Evolutionary conservation across 2,113 vertebrate species (phyloP), one percentile per base, ranked within the genome.

Genomic region (Microcebus lehilahytsara): DNA sequence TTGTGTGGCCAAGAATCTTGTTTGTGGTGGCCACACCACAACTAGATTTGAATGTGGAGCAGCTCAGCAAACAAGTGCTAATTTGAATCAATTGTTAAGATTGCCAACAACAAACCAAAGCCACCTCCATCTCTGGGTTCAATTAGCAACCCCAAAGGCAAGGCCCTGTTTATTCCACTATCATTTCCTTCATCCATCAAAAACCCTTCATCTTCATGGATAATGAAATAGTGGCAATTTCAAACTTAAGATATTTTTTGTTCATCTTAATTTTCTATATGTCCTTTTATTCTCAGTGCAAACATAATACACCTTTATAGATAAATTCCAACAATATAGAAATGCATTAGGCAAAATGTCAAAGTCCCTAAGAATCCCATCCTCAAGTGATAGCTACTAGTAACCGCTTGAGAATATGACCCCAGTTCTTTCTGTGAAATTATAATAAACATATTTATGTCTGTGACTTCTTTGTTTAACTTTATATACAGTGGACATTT

Each of bases 41-140:
- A 74, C 92, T 96, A 88, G 80, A 79, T 96, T 87, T 91, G 85
- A 88, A 96, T 92, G 85, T 81, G 37, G 88, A 92, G 37, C 42
- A 77, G 37, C 88, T 56, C 79, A 67, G 77, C 71, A 92, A 90
- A 81, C 94, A 92, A 97, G 92, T 96, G 92, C 96, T 97, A 95
- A 97, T 98, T 97, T 96, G 91, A 97, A 97, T 93, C 96, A 86
- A 85, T 96, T 96, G 98, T 96, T 91, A 78, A 83, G 72, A 91
- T 71, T 92, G 89, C 97, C 94, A 83, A 72, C 88, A 96, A 74
- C 32, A 93, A 95, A 94, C 79, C 91, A 40, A 78, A 4, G 3
- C n/a, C 80, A 95, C 94, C 93, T 96, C 91, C 37, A 22, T 69
- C 93, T 16, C 40, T 93, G 88, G 71, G 92, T 95, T 96, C 64